These are phyloP conservation scores for Sipha maydis DNA, from an alignment of 2,888 invertebrate species.

Conservation along the genomic window DNA sequence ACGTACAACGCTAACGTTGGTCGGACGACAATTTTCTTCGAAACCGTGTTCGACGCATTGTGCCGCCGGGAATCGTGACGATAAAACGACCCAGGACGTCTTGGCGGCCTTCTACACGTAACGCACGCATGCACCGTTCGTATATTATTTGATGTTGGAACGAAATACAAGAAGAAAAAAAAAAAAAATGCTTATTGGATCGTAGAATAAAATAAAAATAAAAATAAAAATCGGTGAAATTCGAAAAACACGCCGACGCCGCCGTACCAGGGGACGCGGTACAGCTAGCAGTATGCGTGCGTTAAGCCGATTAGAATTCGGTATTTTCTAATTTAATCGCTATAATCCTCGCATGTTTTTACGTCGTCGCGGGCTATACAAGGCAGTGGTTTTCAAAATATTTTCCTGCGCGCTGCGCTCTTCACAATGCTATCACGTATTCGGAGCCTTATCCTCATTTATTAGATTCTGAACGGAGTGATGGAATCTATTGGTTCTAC, in stretches of 20 bases:
- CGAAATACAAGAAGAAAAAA: too few species aligned
- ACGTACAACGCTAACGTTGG: not conserved
- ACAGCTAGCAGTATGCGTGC: not conserved
- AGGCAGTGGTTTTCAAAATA: too few species aligned
- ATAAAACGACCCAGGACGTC: not conserved
- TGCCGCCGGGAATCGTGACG: not conserved
- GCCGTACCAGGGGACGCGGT: not conserved
- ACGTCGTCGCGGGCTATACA: not conserved
- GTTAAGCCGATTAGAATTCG: slow-evolving; percentile 25
- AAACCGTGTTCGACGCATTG: not conserved
- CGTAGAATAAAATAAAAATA: not conserved
- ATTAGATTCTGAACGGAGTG: too few species aligned
- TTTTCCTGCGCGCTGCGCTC: too few species aligned
- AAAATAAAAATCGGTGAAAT: not conserved
- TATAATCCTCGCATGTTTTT: not conserved
- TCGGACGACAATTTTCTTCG: not conserved
- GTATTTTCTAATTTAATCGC: slow-evolving; percentile 39
- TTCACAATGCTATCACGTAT: too few species aligned
- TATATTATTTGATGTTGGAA: not conserved
- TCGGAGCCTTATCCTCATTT: too few species aligned
- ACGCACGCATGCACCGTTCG: not conserved
- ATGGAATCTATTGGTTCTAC: too few species aligned
- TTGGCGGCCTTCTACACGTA: too few species aligned
- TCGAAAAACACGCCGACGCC: not conserved
- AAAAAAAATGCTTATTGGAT: not conserved